Conservation (phyloP, 2,113 vertebrate species). For the Tringa solitaria region DNA sequence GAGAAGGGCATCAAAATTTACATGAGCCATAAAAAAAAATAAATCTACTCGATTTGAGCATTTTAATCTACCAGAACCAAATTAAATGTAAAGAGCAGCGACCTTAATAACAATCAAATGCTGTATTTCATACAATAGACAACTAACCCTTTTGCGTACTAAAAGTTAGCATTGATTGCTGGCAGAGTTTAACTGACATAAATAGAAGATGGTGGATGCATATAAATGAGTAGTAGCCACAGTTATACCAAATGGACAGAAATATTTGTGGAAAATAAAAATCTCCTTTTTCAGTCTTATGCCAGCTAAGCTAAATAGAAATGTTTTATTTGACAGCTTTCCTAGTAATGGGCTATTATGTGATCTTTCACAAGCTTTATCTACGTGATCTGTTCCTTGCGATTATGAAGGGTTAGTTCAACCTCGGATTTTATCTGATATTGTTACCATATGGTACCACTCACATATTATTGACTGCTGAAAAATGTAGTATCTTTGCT, state of each 20-base stretch:
- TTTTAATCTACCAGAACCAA: not conserved
- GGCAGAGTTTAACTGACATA: not conserved
- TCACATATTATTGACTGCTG: not conserved
- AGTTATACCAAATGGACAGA: not conserved
- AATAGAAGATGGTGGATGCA: not conserved
- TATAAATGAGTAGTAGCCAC: not conserved
- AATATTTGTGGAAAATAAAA: constrained; percentile 14
- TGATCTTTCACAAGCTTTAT: not conserved
- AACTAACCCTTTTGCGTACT: not conserved
- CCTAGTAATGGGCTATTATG: not conserved
- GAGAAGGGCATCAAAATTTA: not conserved
- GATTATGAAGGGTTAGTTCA: not conserved
- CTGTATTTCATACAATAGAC: not conserved
- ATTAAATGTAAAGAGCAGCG: not conserved
- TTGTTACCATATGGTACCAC: not conserved
- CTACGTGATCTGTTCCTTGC: not conserved
- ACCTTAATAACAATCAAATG: not conserved
- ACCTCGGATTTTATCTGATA: not conserved
- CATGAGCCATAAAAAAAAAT: not conserved
- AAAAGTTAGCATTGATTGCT: not conserved
- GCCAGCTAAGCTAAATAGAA: not conserved
- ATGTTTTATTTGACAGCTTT: not conserved
- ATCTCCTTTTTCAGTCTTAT: not conserved
- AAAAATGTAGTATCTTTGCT: not conserved
- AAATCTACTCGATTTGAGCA: not conserved